Evolutionary conservation across 2,113 vertebrate species (phyloP).

Genomic region (Gyps fulvus): DNA sequence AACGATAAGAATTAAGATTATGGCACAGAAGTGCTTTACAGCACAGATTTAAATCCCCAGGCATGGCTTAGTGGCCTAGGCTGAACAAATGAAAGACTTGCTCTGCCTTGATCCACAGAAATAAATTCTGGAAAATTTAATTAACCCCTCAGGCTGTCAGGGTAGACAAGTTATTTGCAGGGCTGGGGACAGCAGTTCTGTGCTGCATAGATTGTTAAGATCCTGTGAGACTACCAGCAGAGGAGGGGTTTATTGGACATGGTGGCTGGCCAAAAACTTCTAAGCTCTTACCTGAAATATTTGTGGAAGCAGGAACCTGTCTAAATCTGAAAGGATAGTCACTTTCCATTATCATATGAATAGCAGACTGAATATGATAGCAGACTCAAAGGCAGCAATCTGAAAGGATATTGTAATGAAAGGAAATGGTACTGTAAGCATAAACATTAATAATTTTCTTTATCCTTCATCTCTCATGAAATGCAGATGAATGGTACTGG

Average conservation of each 20-base stretch:
- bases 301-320: not conserved
- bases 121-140: not conserved
- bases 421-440: not conserved
- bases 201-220: not conserved
- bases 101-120: not conserved
- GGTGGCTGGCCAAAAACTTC: not conserved
- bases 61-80: not conserved
- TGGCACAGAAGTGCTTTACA: not conserved
- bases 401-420: not conserved
- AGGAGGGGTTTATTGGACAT: not conserved
- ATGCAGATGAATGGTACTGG: conserved; percentile 82
- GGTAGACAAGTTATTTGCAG: not conserved
- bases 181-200: not conserved
- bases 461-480: not conserved
- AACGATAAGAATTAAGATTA: not conserved
- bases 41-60: not conserved
- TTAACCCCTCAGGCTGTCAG: not conserved
- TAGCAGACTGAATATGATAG: not conserved
- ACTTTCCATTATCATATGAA: not conserved
- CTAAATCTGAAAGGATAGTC: not conserved
- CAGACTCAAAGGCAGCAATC: not conserved
- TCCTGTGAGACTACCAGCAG: not conserved
- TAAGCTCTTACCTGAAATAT: not conserved
- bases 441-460: not conserved
- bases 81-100: not conserved